Base-by-base conservation (phyloP, 2,888 invertebrate species). In the Erebia ligea region DNA sequence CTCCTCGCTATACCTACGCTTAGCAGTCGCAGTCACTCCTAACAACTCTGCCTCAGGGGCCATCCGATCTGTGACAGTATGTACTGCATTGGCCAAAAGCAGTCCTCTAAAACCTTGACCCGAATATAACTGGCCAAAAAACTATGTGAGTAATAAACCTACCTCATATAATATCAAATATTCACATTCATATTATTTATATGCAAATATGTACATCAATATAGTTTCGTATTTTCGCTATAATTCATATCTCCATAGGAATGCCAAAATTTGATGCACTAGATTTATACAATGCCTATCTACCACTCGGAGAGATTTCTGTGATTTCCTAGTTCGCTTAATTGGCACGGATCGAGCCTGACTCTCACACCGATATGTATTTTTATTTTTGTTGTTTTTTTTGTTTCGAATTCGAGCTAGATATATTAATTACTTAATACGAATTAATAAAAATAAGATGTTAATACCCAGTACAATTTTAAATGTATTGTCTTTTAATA, bases 321-420 rank as follows among this genome's bases (percentile, higher is more conserved):
- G 45, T 52, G 65, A 69, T 65, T 69, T 65, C 25, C 65, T 66
- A 42, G 61, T 66, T 42, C 64, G 58, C 42, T 52, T 65, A 54
- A 69, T 69, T 69, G 58, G 59, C 58, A 21, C 52, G 65, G 45
- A 48, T 59, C 25, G 42, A 52, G 52, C 21, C 21, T 3, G 54
- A 64, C 45, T 21, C 13, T 40, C 56, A 65, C 52, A 65, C 56
- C 40, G 54, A 13, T 8, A 34, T 1, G 15, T 59, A 15, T 25
- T n/a, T n/a, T n/a, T n/a, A n/a, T 6, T 59, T 13, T 45, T 45
- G 45, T 45, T 45, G 2, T 25, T 25, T 45, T 1, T 11, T 45
- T 45, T 40, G 9, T 40, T 45, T 10, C 11, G 11, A 45, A 45
- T 11, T 45, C 3, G 3, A 11, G 42, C 11, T 42, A 45, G 13